Conservation (phyloP, 1,140 invertebrate genomes). For the Cecropterus lyciades region DNA sequence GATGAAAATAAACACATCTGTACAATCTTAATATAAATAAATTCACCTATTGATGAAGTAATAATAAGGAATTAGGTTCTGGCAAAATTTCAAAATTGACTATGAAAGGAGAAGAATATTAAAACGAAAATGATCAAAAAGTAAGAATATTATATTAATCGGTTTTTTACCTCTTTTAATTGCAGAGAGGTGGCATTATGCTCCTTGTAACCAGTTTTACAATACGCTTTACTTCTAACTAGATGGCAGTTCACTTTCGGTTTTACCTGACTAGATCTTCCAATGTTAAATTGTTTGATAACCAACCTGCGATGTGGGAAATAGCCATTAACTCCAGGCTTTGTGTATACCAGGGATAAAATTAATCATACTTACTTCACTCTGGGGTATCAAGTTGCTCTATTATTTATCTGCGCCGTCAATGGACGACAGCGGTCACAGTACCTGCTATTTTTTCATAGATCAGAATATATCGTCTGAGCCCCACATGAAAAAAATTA, state of each 20-base stretch:
- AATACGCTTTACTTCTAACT: too few species aligned
- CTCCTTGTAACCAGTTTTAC: too few species aligned
- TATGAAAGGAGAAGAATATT: too few species aligned
- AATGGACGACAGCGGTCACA: slow-evolving; percentile 25
- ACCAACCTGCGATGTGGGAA: background rate
- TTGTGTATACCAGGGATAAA: background rate
- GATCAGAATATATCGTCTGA: slow-evolving; percentile 5
- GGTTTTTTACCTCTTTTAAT: too few species aligned
- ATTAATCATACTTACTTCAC: slow-evolving; percentile 5
- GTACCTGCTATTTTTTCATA: slow-evolving; percentile 25
- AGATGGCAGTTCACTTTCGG: background rate
- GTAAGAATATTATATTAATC: too few species aligned
- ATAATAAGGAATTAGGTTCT: too few species aligned
- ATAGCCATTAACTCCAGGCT: background rate
- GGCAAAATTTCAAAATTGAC: too few species aligned
- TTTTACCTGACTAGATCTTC: background rate
- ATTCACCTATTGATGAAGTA: too few species aligned
- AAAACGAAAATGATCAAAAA: too few species aligned
- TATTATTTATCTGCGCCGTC: slow-evolving; percentile 10
- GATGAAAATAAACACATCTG: too few species aligned
- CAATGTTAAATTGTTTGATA: background rate
- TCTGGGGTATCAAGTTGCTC: slow-evolving; percentile 24
- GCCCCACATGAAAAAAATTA: background rate
- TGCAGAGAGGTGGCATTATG: too few species aligned
- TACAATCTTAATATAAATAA: too few species aligned